Evolutionary conservation across 2,888 invertebrate genomes (phyloP), one percentile per base, ranked within the genome.

Genomic region (Xanthia icteritia): DNA sequence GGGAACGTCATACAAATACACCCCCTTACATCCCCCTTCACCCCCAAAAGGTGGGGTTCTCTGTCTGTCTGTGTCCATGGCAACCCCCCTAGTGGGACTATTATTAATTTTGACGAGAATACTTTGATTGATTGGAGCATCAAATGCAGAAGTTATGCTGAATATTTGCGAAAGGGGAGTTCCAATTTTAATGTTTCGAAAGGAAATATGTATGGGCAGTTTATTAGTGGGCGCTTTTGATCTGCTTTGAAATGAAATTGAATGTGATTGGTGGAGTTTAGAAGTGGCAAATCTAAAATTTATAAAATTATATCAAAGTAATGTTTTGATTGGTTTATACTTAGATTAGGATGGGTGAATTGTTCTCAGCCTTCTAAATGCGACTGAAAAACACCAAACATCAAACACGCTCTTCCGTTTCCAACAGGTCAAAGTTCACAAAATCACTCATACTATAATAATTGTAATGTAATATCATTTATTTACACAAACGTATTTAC

Each of bases 31-130:
- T 27, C 58, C 63, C 75, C 81, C 23, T 36, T 42, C 11, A 39
- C 80, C 76, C 76, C 81, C 76, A 36, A 67, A 70, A 71, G 58
- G 82, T 68, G 76, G 80, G 81, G 76, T 68, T 79, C 64, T 73
- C 67, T 68, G 78, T 63, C 79, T 73, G 83, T 81, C 84, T 77
- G 83, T 77, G 72, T 17, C 77, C 84, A 84, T 84, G 73, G 83
- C 74, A 84, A 84, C 83, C 69, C 77, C 73, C 81, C 71, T 48
- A 20, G n/a, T 15, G 13, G 45, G 61, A 54, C 72, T 74, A 66
- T 80, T 84, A 84, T 84, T 84, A 77, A 84, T 84, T 84, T 84
- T 77, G 83, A 77, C 77, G 74, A 84, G 80, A 74, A 74, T 75
- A 73, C 23, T 66, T 56, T 84, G 83, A 84, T 84, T 84, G 81